Conservation (phyloP, 2,888 invertebrate genomes). For the Catonia carolina region DNA sequence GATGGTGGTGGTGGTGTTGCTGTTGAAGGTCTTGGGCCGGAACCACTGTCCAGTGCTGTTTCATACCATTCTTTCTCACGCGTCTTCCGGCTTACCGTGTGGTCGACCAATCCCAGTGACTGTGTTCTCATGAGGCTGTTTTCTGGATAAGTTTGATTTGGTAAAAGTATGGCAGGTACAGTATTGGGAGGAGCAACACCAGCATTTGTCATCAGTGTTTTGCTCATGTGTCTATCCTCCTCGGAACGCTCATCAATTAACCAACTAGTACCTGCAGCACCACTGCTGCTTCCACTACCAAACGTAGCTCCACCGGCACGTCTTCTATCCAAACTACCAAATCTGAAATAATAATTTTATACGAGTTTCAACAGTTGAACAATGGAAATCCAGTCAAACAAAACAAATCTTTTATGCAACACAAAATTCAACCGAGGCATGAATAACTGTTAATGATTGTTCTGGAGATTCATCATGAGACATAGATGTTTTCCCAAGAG, state of each 20-base stretch:
- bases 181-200: constrained; percentile 17
- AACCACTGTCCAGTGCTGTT: constrained; percentile 53
- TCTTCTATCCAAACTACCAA: constrained; percentile 55
- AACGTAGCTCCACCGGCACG: no score
- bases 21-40: constrained; percentile 41
- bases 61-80: constrained; percentile 63
- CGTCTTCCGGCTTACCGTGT: constrained; percentile 34
- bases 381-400: neutral
- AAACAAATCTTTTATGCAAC: no score
- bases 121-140: constrained; percentile 49
- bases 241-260: constrained; percentile 7
- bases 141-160: constrained; percentile 42
- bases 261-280: no score
- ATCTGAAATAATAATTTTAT: constrained; percentile 39
- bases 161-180: constrained; percentile 35
- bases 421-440: no score
- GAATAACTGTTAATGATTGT: no score
- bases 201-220: neutral
- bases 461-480: no score
- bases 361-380: neutral
- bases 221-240: constrained; percentile 14
- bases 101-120: constrained; percentile 52
- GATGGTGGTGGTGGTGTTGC: constrained; percentile 12
- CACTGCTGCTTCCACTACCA: constrained; percentile 5
- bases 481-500: no score